Conservation (phyloP, 23 tunicate genomes). For the Trididemnum clinides region DNA sequence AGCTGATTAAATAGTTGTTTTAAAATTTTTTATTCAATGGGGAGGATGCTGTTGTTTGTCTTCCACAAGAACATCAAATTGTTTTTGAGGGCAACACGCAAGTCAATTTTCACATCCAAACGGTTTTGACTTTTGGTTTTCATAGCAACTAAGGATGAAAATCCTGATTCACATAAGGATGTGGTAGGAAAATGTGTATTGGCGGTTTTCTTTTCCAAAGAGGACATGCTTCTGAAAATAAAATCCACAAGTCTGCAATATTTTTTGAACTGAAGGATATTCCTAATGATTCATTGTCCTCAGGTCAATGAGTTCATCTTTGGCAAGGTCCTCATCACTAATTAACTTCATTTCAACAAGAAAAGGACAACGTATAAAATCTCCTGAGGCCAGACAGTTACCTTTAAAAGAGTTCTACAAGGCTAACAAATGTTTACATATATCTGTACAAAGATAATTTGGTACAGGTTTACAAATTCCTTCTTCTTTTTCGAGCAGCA, state of each 20-base stretch:
- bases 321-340: constrained; percentile 55
- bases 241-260: constrained; percentile 36
- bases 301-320: constrained; percentile 40
- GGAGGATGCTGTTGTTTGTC: constrained; percentile 51
- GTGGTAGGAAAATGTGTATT: constrained; percentile 40
- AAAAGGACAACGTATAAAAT: constrained; percentile 23
- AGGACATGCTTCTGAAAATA: constrained; percentile 51
- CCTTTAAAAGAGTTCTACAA: constrained; percentile 14
- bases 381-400: constrained; percentile 22
- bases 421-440: constrained; percentile 21
- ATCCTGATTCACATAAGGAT: constrained; percentile 50
- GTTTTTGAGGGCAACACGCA: constrained; percentile 37
- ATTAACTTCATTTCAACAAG: constrained; percentile 30
- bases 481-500: neutral
- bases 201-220: constrained; percentile 49
- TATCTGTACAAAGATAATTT: constrained; percentile 20
- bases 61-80: constrained; percentile 42
- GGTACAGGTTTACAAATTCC: constrained; percentile 9
- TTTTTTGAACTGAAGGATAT: constrained; percentile 31
- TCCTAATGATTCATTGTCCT: constrained; percentile 37
- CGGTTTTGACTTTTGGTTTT: constrained; percentile 44
- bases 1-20: no score
- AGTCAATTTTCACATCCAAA: constrained; percentile 39
- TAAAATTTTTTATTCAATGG: constrained; percentile 8
- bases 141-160: constrained; percentile 23